Conservation (phyloP, 2,113 vertebrate genomes). For the Tyto alba region DNA sequence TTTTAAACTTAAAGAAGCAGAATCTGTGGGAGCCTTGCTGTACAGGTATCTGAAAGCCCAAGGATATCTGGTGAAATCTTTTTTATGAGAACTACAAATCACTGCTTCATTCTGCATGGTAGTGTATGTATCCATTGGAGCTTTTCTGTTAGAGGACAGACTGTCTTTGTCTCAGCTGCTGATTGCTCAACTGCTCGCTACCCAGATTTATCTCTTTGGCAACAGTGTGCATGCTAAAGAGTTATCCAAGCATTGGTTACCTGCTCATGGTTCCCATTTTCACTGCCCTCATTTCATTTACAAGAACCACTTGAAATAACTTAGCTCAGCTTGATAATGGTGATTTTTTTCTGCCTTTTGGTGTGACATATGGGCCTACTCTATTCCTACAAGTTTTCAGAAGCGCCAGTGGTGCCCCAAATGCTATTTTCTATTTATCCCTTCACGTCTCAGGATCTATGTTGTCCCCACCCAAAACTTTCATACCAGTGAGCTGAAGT, state of each 20-base stretch:
- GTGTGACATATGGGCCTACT: not conserved
- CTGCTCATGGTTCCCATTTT: not conserved
- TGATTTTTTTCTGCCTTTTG: not conserved
- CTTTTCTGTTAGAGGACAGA: constrained; percentile 10
- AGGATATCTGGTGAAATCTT: not conserved
- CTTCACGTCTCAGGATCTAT: not conserved
- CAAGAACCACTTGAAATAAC: not conserved
- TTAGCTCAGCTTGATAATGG: not conserved
- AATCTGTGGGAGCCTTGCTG: not conserved
- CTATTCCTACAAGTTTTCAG: not conserved
- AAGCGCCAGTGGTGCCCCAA: not conserved
- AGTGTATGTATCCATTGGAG: not conserved
- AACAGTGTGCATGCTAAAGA: not conserved
- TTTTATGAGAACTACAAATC: not conserved
- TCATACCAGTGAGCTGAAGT: not conserved
- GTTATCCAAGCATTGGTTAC: not conserved
- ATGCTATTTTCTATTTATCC: not conserved
- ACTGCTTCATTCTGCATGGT: not conserved
- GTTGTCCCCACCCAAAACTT: not conserved
- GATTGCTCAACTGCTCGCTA: not conserved
- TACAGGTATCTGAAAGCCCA: not conserved
- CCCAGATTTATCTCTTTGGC: constrained; percentile 10
- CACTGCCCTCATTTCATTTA: not conserved
- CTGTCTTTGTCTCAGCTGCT: constrained; percentile 18
- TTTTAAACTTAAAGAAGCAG: not conserved